phyloP scores from a whole-genome alignment of 2,888 invertebrate genomes.

The Elmis aenea region DNA sequence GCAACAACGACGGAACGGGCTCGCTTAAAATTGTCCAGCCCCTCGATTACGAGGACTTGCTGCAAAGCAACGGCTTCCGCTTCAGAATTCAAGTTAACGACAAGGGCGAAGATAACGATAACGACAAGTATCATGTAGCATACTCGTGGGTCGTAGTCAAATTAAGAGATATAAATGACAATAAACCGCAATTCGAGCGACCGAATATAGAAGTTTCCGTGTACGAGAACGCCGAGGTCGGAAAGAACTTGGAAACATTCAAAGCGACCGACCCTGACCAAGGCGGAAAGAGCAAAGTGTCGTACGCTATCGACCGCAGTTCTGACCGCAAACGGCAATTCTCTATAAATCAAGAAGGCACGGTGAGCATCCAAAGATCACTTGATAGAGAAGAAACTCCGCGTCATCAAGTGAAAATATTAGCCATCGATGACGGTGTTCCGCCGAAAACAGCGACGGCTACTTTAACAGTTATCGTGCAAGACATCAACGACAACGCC shows the following conservation, averaged over 20 bases:
- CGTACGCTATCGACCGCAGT: constrained; percentile 85
- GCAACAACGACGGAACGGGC: constrained; percentile 93
- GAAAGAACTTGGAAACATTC: constrained; percentile 87
- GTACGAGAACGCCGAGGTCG: constrained; percentile 87
- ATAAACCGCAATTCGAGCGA: constrained; percentile 90
- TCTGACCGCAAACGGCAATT: constrained; percentile 93
- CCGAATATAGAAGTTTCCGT: constrained; percentile 91
- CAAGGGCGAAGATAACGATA: constrained; percentile 91
- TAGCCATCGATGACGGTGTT: constrained; percentile 91
- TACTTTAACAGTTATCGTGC: constrained; percentile 88
- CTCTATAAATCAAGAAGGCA: constrained; percentile 90
- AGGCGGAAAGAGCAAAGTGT: constrained; percentile 86
- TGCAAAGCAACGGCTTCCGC: constrained; percentile 92
- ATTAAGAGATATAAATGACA: constrained; percentile 93
- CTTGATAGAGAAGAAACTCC: constrained; percentile 93
- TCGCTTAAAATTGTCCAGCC: constrained; percentile 93
- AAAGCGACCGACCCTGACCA: constrained; percentile 95
- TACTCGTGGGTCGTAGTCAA: constrained; percentile 93
- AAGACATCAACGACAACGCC: constrained; percentile 93
- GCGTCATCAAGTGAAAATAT: constrained; percentile 91
- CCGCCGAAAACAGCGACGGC: constrained; percentile 93
- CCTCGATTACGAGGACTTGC: constrained; percentile 88
- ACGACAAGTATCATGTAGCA: constrained; percentile 95
- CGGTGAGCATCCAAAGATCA: constrained; percentile 87
- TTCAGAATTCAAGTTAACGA: constrained; percentile 93